Evolutionary conservation across 2,888 invertebrate species (phyloP), one percentile per base, ranked within the genome.

Genomic region (Leucophenga maculata): DNA sequence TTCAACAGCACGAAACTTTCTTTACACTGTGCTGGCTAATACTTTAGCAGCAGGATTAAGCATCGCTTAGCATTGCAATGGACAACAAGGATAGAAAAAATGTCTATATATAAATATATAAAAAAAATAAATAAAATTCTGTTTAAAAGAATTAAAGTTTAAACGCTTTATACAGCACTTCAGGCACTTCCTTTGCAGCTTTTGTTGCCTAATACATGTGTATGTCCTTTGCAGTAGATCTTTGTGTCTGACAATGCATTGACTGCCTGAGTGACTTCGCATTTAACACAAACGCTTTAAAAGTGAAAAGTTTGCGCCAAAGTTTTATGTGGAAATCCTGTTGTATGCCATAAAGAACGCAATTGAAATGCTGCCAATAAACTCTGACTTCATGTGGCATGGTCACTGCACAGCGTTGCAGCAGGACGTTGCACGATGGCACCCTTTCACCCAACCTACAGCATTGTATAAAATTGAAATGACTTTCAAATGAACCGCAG

Each of bases 31-130:
- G 80, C 76, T 75, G 80, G 84, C 84, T 83, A 78, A 82, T 80
- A 79, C 84, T 78, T 81, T 80, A 81, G 78, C 84, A 79, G 82
- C 78, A 76, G 82, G 84, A 82, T 82, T 82, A 80, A 80, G 80
- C 83, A 81, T 18, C 16, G 60, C 60, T 60, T 55, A 55, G 55
- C 22, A 83, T 80, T 26, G 55, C 22, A 83, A 81, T 75, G 74
- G 77, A 77, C 73, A 64, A 68, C 65, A 55, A 54, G 72, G 39
- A 60, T 68, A 71, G 62, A 59, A 72, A 39, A n/a, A n/a, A n/a
- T n/a, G n/a, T n/a, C n/a, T n/a, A n/a, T n/a, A n/a, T n/a, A n/a
- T n/a, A n/a, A n/a, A n/a, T n/a, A n/a, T n/a, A n/a, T 11, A 68
- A 64, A 68, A 68, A 57, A n/a, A 26, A 67, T 16, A 69, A 72